Percentiles rank a stretch among this genome's conserved stretches.
These are phyloP conservation scores for Calonectris borealis DNA, from an alignment of 2,113 vertebrate genomes.

Conservation along the genomic window DNA sequence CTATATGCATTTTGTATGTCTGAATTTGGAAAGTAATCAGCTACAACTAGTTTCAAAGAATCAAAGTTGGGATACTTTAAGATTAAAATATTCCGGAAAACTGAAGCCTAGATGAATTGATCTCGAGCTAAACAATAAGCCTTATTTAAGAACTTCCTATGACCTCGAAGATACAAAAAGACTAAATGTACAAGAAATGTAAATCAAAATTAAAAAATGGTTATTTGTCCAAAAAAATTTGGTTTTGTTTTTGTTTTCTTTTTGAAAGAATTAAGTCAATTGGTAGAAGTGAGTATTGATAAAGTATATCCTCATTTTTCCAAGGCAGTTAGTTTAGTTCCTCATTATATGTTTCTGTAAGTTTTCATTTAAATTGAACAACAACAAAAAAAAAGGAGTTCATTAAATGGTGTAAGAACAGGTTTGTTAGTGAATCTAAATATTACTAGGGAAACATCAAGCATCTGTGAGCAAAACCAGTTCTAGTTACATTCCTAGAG, in stretches of 20 bases:
- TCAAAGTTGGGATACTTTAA: neutral
- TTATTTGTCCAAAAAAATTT: neutral
- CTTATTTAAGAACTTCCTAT: neutral
- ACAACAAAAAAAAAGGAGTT: rapidly evolving
- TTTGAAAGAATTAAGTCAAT: neutral
- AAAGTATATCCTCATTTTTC: neutral
- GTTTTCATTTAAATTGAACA: neutral
- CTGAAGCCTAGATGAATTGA: neutral
- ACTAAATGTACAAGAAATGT: neutral
- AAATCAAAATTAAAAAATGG: neutral
- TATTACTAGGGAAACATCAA: neutral
- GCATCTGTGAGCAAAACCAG: neutral
- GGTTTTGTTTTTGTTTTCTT: rapidly evolving
- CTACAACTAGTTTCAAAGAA: neutral
- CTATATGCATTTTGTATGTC: neutral
- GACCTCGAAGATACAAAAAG: neutral
- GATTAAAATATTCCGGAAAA: neutral
- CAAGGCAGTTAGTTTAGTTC: neutral
- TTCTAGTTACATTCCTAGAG: neutral
- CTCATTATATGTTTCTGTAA: neutral
- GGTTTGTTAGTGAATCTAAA: neutral
- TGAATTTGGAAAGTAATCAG: neutral
- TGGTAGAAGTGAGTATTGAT: neutral
- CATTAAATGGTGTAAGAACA: neutral
- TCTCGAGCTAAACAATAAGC: rapidly evolving